phyloP scores from a whole-genome alignment of 1,140 invertebrate genomes.

The Drosophila asahinai region DNA sequence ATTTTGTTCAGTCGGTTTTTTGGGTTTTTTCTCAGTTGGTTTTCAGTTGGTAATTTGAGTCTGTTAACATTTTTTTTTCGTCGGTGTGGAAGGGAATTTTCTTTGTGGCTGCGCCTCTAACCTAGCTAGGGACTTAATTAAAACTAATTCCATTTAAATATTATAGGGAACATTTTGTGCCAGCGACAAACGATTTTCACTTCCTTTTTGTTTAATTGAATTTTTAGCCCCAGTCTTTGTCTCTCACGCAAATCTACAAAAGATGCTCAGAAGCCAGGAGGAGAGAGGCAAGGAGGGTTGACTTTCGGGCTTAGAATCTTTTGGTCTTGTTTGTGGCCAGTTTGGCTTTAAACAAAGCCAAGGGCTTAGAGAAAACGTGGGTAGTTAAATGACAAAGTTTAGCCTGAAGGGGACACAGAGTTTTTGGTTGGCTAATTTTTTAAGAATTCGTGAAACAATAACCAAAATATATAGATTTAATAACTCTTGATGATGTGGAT shows the following conservation, averaged over 20 bases:
- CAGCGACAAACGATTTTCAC: conserved; percentile 54
- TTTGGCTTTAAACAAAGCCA: conserved; percentile 37
- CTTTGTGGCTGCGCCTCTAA: conserved; percentile 67
- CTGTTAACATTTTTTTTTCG: conserved; percentile 69
- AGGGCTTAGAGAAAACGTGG: conserved; percentile 12
- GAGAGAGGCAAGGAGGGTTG: conserved; percentile 23
- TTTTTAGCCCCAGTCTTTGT: conserved; percentile 42
- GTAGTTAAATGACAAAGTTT: conserved; percentile 12
- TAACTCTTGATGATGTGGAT: neutral
- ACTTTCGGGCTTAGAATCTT: conserved; percentile 50
- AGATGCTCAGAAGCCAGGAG: conserved; percentile 6
- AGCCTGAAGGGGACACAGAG: neutral
- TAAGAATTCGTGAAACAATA: neutral
- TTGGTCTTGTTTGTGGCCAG: conserved; percentile 51
- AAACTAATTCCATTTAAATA: conserved; percentile 82
- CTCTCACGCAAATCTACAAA: conserved; percentile 46
- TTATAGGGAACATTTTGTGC: conserved; percentile 65
- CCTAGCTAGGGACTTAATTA: conserved; percentile 70
- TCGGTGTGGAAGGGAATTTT: conserved; percentile 39
- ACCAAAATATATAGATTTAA: neutral
- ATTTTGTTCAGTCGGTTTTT: conserved; percentile 30
- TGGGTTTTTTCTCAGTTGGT: conserved; percentile 10
- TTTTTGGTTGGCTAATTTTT: conserved; percentile 12
- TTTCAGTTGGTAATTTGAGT: conserved; percentile 74
- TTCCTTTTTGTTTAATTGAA: conserved; percentile 63